A percentile compares a stretch with the other conserved stretches of the same genome.
phyloP scores from a whole-genome alignment of 2,797 vertebrate species.

The Oryzias sinensis region DNA sequence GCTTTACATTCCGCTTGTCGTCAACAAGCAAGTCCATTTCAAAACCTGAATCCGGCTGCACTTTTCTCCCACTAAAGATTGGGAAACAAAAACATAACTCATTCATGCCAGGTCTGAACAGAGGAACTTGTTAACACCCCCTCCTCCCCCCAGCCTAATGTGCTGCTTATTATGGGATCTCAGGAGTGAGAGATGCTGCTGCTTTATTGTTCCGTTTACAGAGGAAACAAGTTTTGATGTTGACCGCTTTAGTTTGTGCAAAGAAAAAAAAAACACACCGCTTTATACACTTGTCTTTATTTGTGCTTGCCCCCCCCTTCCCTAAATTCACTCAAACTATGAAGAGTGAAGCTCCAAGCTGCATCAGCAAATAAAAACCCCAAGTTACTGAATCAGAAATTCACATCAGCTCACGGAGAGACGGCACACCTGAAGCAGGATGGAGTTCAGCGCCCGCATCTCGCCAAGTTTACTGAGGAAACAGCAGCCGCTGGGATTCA shows the following conservation, averaged over 20 bases:
- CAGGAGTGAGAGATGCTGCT: slow-evolving; percentile 41
- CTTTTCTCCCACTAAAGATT: slow-evolving; percentile 54
- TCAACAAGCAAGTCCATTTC: slow-evolving; percentile 54
- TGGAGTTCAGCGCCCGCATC: slow-evolving; percentile 45
- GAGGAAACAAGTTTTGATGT: slow-evolving; percentile 38
- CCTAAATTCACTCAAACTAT: slow-evolving; percentile 44
- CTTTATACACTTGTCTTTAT: slow-evolving; percentile 46
- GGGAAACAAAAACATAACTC: slow-evolving; percentile 66
- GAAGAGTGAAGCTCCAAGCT: slow-evolving; percentile 44
- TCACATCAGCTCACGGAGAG: slow-evolving; percentile 40
- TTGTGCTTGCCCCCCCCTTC: too few relatives aligned
- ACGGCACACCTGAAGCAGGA: slow-evolving; percentile 23
- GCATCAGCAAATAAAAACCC: slow-evolving; percentile 51
- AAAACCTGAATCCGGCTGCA: slow-evolving; percentile 54
- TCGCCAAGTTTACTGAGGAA: slow-evolving; percentile 45
- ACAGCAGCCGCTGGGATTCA: slow-evolving; percentile 39
- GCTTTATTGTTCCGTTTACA: slow-evolving; percentile 53
- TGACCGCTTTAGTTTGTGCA: slow-evolving; percentile 45
- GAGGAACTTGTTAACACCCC: slow-evolving; percentile 68
- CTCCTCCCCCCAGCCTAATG: slow-evolving; percentile 56
- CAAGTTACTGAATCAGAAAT: slow-evolving; percentile 58
- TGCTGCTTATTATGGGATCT: slow-evolving; percentile 44
- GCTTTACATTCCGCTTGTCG: slow-evolving; percentile 54
- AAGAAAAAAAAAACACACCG: slow-evolving; percentile 9
- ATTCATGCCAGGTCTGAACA: slow-evolving; percentile 53